These are phyloP conservation scores for Porites rus DNA, from an alignment of 92 coral and sea anemone genomes.

Conservation along the genomic window DNA sequence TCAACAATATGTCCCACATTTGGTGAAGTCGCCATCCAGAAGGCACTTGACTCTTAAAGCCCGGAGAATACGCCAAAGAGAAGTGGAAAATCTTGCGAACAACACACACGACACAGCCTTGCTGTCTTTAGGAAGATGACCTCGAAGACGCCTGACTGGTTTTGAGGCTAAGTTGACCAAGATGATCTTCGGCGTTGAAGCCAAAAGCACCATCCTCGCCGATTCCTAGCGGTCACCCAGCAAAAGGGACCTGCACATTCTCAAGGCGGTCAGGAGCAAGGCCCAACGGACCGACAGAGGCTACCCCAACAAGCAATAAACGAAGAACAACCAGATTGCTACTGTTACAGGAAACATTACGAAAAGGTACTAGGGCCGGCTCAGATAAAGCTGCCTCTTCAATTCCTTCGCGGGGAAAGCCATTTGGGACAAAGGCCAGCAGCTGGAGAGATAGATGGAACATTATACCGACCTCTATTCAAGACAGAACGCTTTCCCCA, in stretches of 20 bases:
- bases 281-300: constrained; percentile 19
- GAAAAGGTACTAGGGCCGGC: constrained; percentile 15
- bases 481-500: constrained; percentile 32
- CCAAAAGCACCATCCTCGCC: constrained; percentile 22
- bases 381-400: constrained; percentile 6
- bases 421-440: constrained; percentile 20
- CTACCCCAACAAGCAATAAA: constrained; percentile 22
- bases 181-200: constrained; percentile 32
- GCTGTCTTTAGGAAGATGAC: constrained; percentile 51
- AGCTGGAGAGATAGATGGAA: constrained; percentile 40
- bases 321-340: neutral
- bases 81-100: constrained; percentile 37
- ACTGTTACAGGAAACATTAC: constrained; percentile 1
- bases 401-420: constrained; percentile 35
- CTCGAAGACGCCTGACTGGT: constrained; percentile 31
- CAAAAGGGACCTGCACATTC: constrained; percentile 28
- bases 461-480: constrained; percentile 12
- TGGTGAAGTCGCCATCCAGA: constrained; percentile 32
- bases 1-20: constrained; percentile 53
- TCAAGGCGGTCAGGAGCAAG: constrained; percentile 28
- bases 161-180: constrained; percentile 18
- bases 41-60: neutral
- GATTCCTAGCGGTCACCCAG: constrained; percentile 21
- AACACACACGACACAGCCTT: constrained; percentile 53
- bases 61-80: constrained; percentile 18